Conservation (phyloP, 2,113 vertebrate species). For the Macheiramphus alcinus region DNA sequence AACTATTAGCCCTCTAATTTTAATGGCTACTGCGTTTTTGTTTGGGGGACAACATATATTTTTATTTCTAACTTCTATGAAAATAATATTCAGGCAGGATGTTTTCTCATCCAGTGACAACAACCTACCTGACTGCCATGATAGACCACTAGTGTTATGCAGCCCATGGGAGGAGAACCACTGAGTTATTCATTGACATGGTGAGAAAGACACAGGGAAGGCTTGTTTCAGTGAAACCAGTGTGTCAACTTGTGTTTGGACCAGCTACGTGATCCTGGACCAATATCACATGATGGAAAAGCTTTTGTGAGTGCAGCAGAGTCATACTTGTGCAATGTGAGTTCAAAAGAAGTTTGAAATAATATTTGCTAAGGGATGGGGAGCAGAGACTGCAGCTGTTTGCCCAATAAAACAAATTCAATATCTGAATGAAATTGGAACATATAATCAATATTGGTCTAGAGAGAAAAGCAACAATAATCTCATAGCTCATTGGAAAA, state of each 20-base stretch:
- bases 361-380: conserved; percentile 18
- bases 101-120: background rate
- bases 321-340: background rate
- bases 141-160: too few relatives aligned
- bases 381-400: background rate
- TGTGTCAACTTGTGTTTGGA: background rate
- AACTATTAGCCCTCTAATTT: background rate
- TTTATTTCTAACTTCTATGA: background rate
- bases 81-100: background rate
- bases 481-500: background rate
- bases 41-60: background rate
- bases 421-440: conserved; percentile 14
- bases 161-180: background rate
- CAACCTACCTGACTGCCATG: background rate
- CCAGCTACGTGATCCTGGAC: background rate
- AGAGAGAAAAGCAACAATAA: background rate
- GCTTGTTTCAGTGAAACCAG: background rate
- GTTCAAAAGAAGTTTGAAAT: conserved; percentile 14
- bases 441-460: conserved; percentile 44
- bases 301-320: background rate
- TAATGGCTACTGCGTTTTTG: background rate
- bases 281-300: background rate
- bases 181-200: fast-evolving
- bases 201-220: background rate
- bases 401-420: conserved; percentile 41